Evolutionary conservation across 2,797 vertebrate species (phyloP), one percentile per base, ranked within the genome.

Genomic region (Adelosebastes latens): DNA sequence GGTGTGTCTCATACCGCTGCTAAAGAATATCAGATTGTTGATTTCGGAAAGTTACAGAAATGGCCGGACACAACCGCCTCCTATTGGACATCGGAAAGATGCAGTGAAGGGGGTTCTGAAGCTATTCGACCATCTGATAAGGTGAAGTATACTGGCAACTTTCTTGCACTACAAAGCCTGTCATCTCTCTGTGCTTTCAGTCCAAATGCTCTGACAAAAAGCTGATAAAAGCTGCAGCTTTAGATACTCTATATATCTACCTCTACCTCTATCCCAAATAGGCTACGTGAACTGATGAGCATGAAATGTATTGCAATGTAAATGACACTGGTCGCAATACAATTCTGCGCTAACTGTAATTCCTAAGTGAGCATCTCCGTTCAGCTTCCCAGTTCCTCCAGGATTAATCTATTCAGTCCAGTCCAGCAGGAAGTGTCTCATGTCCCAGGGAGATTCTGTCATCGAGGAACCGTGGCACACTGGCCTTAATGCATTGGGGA

Each of bases 401-500:
- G 85, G 85, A 87, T 75, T 86, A 75, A 80, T 87, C 77, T 75
- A 3, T 74, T 81, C 34, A 79, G 68, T 80, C 69, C 55, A 64
- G 61, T 86, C 85, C 81, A 86, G 65, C 68, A 84, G 85, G 88
- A 90, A 69, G 81, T 86, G 84, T 83, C 80, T 84, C 56, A 59
- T 79, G 75, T 92, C 89, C 91, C 83, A 67, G 62, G 80, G 91
- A 88, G 86, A 78, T 80, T 88, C 60, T 83, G 79, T 78, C 85
- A 87, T 84, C 25, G 46, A 84, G 82, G 86, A 92, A 84, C 77
- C 5, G 68, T 78, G 81, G 65, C 85, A 79, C 87, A 77, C 75
- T 86, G 87, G 82, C 83, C 80, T 82, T 68, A 81, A 89, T 90
- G 82, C 91, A 88, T 80, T n/a, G 34, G 89, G 89, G 87, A 88